Percentiles rank a stretch among this genome's conserved stretches.
Conservation (phyloP, 2,888 invertebrate genomes). For the Exephanes ischioxanthus region DNA sequence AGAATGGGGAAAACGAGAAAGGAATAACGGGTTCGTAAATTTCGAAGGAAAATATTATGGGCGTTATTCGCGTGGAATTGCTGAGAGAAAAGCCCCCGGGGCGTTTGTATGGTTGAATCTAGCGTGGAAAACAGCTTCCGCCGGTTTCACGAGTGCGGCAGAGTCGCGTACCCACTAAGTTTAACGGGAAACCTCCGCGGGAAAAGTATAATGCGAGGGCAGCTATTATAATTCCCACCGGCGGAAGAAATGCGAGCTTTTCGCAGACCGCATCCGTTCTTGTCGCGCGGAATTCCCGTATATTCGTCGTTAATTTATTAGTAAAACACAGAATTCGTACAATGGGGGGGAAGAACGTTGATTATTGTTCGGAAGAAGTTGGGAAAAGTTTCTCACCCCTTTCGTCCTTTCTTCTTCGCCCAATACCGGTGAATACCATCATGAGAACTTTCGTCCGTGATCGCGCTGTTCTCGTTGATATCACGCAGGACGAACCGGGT, state of each 20-base stretch:
- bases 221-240: conserved; percentile 48
- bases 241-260: conserved; percentile 46
- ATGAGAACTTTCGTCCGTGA: conserved; percentile 15
- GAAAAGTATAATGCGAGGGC: conserved; percentile 42
- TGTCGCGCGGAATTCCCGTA: conserved; percentile 30
- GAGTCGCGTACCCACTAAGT: conserved; percentile 33
- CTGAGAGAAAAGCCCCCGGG: conserved; percentile 39
- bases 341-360: conserved; percentile 40
- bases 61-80: conserved; percentile 41
- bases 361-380: not conserved
- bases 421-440: conserved; percentile 13
- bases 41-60: conserved; percentile 54
- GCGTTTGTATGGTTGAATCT: conserved; percentile 21
- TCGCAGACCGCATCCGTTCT: conserved; percentile 12
- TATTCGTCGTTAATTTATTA: conserved; percentile 45
- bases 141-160: conserved; percentile 21
- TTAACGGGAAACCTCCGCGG: conserved; percentile 25
- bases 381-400: conserved; percentile 37
- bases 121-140: conserved; percentile 28
- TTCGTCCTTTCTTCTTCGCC: not conserved
- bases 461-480: not conserved
- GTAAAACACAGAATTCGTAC: conserved; percentile 43
- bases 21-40: conserved; percentile 45
- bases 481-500: conserved; percentile 22
- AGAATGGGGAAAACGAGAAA: conserved; percentile 7